These are phyloP conservation scores for Deroplatys truncata DNA, from an alignment of 2,888 invertebrate genomes.

Conservation along the genomic window DNA sequence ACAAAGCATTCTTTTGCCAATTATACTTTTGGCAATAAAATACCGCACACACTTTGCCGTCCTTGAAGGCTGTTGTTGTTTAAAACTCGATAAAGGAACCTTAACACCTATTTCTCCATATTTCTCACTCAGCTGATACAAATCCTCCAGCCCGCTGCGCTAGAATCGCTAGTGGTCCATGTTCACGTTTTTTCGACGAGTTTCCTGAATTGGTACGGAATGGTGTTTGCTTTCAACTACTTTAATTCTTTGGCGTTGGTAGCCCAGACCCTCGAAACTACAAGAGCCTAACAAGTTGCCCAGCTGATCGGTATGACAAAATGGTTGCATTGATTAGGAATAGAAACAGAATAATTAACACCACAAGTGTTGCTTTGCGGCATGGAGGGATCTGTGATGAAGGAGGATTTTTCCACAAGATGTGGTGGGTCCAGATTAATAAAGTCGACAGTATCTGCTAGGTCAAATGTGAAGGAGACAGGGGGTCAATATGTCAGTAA, in stretches of 20 bases:
- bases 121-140: no score
- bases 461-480: not conserved
- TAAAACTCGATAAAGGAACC: no score
- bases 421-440: not conserved
- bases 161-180: no score
- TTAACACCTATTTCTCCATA: no score
- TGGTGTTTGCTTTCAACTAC: no score
- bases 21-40: no score
- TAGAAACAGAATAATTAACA: slow-evolving; percentile 13
- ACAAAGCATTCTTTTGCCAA: no score
- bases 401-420: slow-evolving; percentile 5
- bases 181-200: no score
- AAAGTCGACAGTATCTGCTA: not conserved
- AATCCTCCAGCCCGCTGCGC: no score
- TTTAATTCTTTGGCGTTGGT: not conserved
- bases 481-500: not conserved
- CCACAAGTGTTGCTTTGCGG: slow-evolving; percentile 2
- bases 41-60: no score
- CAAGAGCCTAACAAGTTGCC: slow-evolving; percentile 13
- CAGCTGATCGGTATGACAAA: slow-evolving; percentile 28
- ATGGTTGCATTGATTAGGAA: slow-evolving; percentile 19
- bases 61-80: no score
- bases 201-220: no score
- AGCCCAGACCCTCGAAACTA: not conserved
- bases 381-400: slow-evolving; percentile 20